Conservation (phyloP, 2,113 vertebrate species). For the Aix galericulata region DNA sequence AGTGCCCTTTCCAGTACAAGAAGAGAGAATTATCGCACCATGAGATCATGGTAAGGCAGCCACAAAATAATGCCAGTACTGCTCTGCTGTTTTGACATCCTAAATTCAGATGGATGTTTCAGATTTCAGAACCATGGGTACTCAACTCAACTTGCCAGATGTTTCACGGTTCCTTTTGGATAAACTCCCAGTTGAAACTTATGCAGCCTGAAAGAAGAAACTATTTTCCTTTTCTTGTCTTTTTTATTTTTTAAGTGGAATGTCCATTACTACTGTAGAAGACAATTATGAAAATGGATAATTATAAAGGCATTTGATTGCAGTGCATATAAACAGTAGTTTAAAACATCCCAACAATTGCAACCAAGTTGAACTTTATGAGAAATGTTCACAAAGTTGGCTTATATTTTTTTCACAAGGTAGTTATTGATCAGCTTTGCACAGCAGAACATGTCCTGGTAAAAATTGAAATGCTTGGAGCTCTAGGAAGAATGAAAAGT, state of each 20-base stretch:
- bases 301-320: background rate
- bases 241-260: background rate
- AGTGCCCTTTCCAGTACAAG: background rate
- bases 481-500: background rate
- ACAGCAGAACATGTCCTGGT: background rate
- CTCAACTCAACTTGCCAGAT: background rate
- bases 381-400: background rate
- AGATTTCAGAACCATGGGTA: background rate
- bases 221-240: too few species aligned
- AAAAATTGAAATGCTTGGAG: background rate
- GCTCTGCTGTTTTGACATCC: background rate
- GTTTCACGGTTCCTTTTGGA: background rate
- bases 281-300: too few species aligned
- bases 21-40: background rate
- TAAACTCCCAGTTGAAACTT: background rate
- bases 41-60: background rate
- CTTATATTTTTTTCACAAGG: background rate
- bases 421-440: background rate
- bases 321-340: background rate
- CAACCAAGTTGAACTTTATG: background rate
- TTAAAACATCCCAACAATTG: background rate
- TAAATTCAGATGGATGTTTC: background rate
- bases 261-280: background rate
- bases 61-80: background rate
- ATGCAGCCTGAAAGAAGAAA: background rate